These are phyloP conservation scores for Tortricodes alternella DNA, from an alignment of 2,888 invertebrate genomes.

Conservation along the genomic window DNA sequence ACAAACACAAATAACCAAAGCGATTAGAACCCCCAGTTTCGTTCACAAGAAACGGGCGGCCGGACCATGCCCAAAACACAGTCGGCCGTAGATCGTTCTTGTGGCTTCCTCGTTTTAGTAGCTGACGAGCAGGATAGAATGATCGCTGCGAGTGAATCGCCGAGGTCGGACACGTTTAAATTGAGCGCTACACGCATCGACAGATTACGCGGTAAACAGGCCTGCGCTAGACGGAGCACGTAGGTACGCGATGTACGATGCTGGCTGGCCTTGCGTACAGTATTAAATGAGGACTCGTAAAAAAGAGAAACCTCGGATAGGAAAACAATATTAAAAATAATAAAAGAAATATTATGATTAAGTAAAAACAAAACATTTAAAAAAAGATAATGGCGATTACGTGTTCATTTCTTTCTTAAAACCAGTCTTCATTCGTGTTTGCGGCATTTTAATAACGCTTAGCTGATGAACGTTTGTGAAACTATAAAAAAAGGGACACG, in stretches of 20 bases:
- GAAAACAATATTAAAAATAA: background rate
- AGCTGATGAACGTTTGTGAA: too few relatives aligned
- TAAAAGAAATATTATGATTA: background rate
- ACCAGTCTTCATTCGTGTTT: too few relatives aligned
- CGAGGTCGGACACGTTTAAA: constrained; percentile 25
- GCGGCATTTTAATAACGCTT: too few relatives aligned
- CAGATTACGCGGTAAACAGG: constrained; percentile 38
- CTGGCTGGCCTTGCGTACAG: constrained; percentile 16
- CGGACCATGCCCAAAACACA: background rate
- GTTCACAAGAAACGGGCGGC: background rate
- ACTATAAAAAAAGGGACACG: background rate
- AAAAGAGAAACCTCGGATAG: too few relatives aligned
- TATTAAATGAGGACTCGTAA: background rate
- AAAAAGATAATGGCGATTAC: too few relatives aligned
- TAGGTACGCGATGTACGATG: constrained; percentile 47
- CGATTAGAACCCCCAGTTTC: constrained; percentile 29
- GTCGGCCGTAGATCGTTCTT: background rate
- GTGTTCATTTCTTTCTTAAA: too few relatives aligned
- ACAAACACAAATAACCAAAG: constrained; percentile 26
- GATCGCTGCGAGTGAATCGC: background rate
- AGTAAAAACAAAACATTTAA: background rate
- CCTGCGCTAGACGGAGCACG: constrained; percentile 53
- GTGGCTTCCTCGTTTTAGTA: constrained; percentile 8
- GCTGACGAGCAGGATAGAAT: constrained; percentile 2
- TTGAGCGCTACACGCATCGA: constrained; percentile 19